Percentiles rank a stretch among this genome's conserved stretches.
Evolutionary conservation across 2,888 invertebrate species (phyloP).

Genomic region (Microctonus aethiopoides): DNA sequence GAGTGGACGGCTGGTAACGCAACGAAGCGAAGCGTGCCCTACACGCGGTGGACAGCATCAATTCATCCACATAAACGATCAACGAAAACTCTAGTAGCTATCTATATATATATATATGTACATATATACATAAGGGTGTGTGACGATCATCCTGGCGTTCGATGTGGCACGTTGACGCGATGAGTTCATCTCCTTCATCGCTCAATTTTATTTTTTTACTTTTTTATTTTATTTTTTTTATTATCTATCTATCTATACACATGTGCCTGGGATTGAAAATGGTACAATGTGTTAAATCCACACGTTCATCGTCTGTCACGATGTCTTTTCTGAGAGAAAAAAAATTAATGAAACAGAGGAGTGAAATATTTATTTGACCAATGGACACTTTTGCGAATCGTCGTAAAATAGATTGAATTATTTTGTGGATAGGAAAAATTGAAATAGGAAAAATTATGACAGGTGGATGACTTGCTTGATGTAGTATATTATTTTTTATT

Average conservation of each 20-base stretch:
- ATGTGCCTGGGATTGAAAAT: too few relatives aligned
- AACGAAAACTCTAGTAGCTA: constrained; percentile 45
- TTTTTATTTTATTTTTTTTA: background rate
- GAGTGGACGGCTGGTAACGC: constrained; percentile 68
- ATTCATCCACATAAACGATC: constrained; percentile 65
- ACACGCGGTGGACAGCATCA: constrained; percentile 65
- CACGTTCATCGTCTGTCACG: too few relatives aligned
- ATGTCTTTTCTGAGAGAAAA: too few relatives aligned
- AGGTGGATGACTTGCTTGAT: too few relatives aligned
- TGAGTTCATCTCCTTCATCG: constrained; percentile 22
- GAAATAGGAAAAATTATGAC: too few relatives aligned
- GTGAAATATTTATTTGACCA: too few relatives aligned
- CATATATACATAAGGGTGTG: constrained; percentile 19
- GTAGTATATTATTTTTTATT: too few relatives aligned
- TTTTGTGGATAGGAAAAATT: too few relatives aligned
- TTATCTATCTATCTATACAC: background rate
- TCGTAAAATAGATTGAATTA: too few relatives aligned
- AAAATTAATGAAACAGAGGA: too few relatives aligned
- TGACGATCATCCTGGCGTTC: constrained; percentile 36
- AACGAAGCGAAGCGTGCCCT: constrained; percentile 64
- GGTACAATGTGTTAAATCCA: too few relatives aligned
- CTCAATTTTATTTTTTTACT: background rate
- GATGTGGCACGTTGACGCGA: constrained; percentile 33
- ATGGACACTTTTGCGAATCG: too few relatives aligned
- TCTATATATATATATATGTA: constrained; percentile 14